These are phyloP conservation scores for Leucophenga maculata DNA, from an alignment of 2,888 invertebrate species.

Conservation along the genomic window DNA sequence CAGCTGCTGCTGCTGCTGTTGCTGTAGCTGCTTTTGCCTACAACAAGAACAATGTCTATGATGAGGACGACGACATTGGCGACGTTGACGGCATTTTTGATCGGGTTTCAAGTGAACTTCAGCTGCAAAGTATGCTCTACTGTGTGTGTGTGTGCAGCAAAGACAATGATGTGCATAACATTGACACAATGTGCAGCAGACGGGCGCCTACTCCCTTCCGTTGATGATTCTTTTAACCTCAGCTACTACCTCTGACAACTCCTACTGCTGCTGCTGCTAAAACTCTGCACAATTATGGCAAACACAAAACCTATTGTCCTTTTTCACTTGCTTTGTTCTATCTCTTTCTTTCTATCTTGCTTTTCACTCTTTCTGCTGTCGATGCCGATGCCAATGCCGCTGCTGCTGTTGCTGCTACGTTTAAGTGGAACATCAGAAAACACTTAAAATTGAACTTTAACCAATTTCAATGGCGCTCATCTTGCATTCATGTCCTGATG, in stretches of 20 bases:
- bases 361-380: no score
- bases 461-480: constrained; percentile 8
- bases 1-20: constrained; percentile 56
- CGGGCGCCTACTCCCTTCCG: not conserved
- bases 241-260: not conserved
- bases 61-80: no score
- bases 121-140: constrained; percentile 19
- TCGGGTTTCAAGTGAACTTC: not conserved
- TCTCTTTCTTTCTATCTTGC: not conserved
- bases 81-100: no score
- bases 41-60: constrained; percentile 5
- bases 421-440: constrained; percentile 24
- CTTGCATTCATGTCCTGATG: not conserved
- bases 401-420: no score
- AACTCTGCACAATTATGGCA: constrained; percentile 20
- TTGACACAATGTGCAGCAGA: constrained; percentile 55
- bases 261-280: not conserved
- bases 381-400: no score
- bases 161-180: constrained; percentile 59
- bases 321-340: constrained; percentile 30
- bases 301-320: constrained; percentile 47
- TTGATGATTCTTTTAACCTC: not conserved
- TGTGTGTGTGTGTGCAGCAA: constrained; percentile 42
- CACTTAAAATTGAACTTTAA: constrained; percentile 20
- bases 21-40: not conserved